Percentiles rank a stretch among this genome's conserved stretches.
Conservation (phyloP, 2,797 vertebrate species). For the Sebastes minor region DNA sequence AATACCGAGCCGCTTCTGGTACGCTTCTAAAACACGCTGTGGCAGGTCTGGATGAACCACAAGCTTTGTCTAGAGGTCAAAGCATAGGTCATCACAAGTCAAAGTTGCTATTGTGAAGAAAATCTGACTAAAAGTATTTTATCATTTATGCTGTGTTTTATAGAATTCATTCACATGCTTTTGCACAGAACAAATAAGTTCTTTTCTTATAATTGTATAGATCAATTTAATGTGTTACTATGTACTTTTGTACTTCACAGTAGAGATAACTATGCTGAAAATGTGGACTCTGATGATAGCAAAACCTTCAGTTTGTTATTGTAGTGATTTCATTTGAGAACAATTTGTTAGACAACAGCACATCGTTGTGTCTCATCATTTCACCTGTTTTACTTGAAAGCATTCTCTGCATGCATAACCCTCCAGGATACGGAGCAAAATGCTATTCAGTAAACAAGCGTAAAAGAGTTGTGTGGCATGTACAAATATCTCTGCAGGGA, state of each 20-base stretch:
- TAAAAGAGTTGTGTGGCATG: background rate
- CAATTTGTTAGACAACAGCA: background rate
- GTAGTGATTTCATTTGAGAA: background rate
- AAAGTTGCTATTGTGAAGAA: background rate
- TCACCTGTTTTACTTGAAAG: background rate
- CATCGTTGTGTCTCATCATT: background rate
- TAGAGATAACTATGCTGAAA: background rate
- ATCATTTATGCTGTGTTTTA: background rate
- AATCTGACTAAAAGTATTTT: background rate
- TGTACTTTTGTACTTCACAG: background rate
- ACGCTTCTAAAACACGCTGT: too few relatives aligned
- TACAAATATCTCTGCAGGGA: slow-evolving; percentile 31
- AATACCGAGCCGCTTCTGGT: too few relatives aligned
- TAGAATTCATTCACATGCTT: background rate
- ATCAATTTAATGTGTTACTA: background rate
- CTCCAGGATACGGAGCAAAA: background rate
- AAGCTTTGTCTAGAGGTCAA: too few relatives aligned
- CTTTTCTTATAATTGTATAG: background rate
- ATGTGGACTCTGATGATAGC: background rate
- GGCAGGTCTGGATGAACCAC: too few relatives aligned
- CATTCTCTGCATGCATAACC: background rate
- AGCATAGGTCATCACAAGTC: background rate
- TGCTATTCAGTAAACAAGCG: background rate
- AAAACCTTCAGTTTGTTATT: background rate
- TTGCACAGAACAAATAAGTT: background rate